A percentile compares a stretch with the other conserved stretches of the same genome.
phyloP scores from a whole-genome alignment of 1,140 invertebrate species.

The Orchesella cincta region DNA sequence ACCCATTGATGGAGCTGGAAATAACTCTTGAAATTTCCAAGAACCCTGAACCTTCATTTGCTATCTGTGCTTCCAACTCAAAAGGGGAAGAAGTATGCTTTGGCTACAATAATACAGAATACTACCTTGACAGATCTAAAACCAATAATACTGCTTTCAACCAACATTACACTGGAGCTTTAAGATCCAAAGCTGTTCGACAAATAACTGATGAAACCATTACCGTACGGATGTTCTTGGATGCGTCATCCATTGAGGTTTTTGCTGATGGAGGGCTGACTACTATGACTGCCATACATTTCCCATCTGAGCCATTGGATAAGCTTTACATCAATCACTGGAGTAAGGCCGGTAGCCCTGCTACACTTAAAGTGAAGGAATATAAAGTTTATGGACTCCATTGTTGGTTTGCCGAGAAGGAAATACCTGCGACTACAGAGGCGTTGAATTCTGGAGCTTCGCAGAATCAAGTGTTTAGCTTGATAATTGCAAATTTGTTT shows the following conservation, averaged over 20 bases:
- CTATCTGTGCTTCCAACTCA: neutral
- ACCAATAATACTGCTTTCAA: neutral
- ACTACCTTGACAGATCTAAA: neutral
- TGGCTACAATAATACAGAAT: neutral
- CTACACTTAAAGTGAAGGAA: neutral
- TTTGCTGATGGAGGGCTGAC: slow-evolving; percentile 43
- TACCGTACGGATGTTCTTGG: slow-evolving; percentile 32
- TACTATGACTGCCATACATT: slow-evolving; percentile 41
- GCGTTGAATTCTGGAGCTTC: no score
- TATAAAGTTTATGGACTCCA: neutral
- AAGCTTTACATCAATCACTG: slow-evolving; percentile 26
- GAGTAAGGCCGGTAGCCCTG: neutral
- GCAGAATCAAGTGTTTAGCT: no score
- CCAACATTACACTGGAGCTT: neutral
- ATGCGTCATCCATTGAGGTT: slow-evolving; percentile 42
- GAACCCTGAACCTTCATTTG: neutral
- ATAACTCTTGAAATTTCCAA: neutral
- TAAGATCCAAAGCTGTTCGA: slow-evolving; percentile 7
- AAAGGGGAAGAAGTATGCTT: neutral
- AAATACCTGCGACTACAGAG: neutral
- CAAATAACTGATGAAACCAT: neutral
- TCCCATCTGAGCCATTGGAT: slow-evolving; percentile 30
- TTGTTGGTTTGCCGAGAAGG: neutral
- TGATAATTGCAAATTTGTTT: no score
- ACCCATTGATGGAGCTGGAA: neutral